Conservation (phyloP, 2,113 vertebrate species). For the Campylorhamphus procurvoides region DNA sequence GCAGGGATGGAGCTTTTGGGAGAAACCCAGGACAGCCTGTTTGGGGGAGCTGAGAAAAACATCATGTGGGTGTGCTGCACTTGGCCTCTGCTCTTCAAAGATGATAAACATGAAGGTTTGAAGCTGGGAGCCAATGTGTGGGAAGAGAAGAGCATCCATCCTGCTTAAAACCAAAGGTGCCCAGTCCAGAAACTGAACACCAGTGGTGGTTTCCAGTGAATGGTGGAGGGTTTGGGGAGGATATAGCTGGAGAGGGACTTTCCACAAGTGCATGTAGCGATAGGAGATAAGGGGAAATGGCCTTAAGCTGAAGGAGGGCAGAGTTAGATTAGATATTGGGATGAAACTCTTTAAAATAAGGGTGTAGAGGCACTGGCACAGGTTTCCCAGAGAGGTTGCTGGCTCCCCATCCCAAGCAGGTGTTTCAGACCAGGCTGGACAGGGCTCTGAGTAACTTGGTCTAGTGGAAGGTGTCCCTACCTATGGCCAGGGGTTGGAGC, state of each 20-base stretch:
- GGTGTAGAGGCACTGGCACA: background rate
- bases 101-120: background rate
- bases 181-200: background rate
- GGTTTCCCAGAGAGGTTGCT: background rate
- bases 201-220: fast-evolving
- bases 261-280: background rate
- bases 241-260: background rate
- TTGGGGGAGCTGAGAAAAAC: background rate
- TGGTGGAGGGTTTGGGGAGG: background rate
- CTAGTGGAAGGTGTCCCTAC: background rate
- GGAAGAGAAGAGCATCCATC: background rate
- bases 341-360: background rate
- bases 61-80: background rate
- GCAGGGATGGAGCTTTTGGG: background rate
- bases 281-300: background rate
- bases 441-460: background rate
- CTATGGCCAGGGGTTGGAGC: background rate
- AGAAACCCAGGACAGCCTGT: background rate
- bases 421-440: background rate
- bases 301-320: background rate
- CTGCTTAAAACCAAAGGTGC: background rate
- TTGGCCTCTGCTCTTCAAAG: background rate
- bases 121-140: background rate
- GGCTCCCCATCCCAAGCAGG: background rate
- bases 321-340: background rate